Evolutionary conservation across 2,888 invertebrate genomes (phyloP), one percentile per base, ranked within the genome.

Genomic region (Acronicta alni): DNA sequence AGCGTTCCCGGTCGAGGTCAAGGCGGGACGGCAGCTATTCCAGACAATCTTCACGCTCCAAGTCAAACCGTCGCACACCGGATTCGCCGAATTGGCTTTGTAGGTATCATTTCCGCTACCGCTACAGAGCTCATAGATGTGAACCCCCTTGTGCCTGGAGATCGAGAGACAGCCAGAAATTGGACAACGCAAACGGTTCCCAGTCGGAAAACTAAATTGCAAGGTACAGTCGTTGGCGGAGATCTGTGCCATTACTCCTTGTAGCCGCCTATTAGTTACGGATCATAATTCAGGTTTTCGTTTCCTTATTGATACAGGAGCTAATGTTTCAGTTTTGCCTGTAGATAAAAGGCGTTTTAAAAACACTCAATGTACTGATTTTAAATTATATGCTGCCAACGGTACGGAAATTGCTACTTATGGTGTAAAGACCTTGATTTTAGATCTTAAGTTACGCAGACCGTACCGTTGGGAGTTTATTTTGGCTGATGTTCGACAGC

Each of bases 331-430:
- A 7, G 42, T 42, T 14, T n/a, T 42, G 9, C 42, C 42, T 5
- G 14, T 23, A 6, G n/a, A 3, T 9, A 42, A 42, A 23, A 23
- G n/a, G 23, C 26, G n/a, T n/a, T n/a, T 26, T 26, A 26, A 10
- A 9, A 26, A 26, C n/a, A n/a, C n/a, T 10, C 9, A 10, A 7
- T 23, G 23, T 23, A 8, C 7, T 8, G 42, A 42, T 14, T 42
- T 8, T 23, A 23, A 42, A 14, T n/a, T 42, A n/a, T 42, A 42
- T 23, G 42, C 42, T 14, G 42, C 42, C n/a, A 42, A 42, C n/a
- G 42, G 42, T 23, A 42, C 42, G 1, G 42, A 42, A 23, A 42
- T 42, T 20, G n/a, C n/a, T 7, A 42, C 42, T 1, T 42, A 42
- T 23, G 42, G 42, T 23, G 9, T 8, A 3, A 23, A 42, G n/a